Conservation (phyloP, 1,140 invertebrate species). For the Lordiphosa stackelbergi region DNA sequence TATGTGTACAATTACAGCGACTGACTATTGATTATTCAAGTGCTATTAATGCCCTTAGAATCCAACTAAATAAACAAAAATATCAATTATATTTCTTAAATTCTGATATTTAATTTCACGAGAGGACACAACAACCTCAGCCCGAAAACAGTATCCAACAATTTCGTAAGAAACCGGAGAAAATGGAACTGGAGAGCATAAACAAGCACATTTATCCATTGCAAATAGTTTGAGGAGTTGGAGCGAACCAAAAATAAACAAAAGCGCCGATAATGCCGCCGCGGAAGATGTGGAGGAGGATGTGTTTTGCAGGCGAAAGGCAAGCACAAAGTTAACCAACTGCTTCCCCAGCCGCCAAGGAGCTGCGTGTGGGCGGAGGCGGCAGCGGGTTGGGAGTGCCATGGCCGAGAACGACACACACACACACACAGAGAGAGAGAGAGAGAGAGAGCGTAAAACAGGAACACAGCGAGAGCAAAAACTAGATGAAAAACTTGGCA, state of each 20-base stretch:
- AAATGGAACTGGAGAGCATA: slow-evolving; percentile 1
- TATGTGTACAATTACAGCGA: not conserved
- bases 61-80: not conserved
- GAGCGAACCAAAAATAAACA: slow-evolving; percentile 38
- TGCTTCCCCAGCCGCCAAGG: slow-evolving; percentile 19
- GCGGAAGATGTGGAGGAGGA: slow-evolving; percentile 16
- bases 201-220: not conserved
- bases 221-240: slow-evolving; percentile 5
- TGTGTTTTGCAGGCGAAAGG: slow-evolving; percentile 11
- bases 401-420: slow-evolving; percentile 3
- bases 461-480: slow-evolving; percentile 33
- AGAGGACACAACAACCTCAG: no score
- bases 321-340: slow-evolving; percentile 34
- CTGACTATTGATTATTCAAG: no score
- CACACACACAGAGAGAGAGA: not conserved
- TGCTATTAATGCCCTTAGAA: not conserved
- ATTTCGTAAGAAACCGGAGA: slow-evolving; percentile 1
- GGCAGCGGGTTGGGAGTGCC: slow-evolving; percentile 21
- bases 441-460: slow-evolving; percentile 3
- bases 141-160: not conserved
- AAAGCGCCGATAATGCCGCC: slow-evolving; percentile 25
- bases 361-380: slow-evolving; percentile 57
- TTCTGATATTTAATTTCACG: slow-evolving; percentile 1
- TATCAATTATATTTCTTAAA: not conserved
- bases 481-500: slow-evolving; percentile 67